A percentile compares a stretch with the other conserved stretches of the same genome.
Evolutionary conservation across 2,888 invertebrate genomes (phyloP).

Genomic region (Flexamia atlantica): DNA sequence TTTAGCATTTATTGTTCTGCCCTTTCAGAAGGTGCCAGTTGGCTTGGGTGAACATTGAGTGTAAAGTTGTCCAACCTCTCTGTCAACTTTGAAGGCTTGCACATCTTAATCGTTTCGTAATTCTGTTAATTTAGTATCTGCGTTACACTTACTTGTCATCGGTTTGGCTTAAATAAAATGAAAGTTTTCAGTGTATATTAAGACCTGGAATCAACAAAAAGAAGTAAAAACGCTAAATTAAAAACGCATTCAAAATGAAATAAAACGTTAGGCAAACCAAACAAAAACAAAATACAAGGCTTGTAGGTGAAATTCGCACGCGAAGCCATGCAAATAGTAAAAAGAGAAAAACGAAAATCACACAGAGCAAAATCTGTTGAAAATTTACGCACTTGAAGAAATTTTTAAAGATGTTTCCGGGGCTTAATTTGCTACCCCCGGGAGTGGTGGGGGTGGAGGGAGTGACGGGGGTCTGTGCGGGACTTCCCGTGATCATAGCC

Average conservation of each 20-base stretch:
- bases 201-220: too few relatives aligned
- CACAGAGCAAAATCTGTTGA: conserved; percentile 32
- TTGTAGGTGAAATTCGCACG: conserved; percentile 57
- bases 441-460: conserved; percentile 80
- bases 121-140: too few relatives aligned
- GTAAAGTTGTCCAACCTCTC: too few relatives aligned
- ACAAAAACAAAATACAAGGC: conserved; percentile 57
- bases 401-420: conserved; percentile 95
- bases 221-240: not conserved
- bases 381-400: conserved; percentile 93
- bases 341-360: conserved; percentile 38
- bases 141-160: too few relatives aligned
- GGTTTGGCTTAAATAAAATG: too few relatives aligned
- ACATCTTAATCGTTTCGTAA: too few relatives aligned
- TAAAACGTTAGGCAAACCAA: conserved; percentile 58
- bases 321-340: conserved; percentile 54
- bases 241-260: conserved; percentile 27
- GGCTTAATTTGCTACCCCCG: conserved; percentile 85
- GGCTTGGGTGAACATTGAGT: too few relatives aligned
- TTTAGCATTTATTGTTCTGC: too few relatives aligned
- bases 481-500: conserved; percentile 65
- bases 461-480: conserved; percentile 77
- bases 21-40: too few relatives aligned
- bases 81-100: too few relatives aligned
- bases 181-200: too few relatives aligned